Conservation (phyloP, 1,140 invertebrate species). For the Sarcophaga bullata region DNA sequence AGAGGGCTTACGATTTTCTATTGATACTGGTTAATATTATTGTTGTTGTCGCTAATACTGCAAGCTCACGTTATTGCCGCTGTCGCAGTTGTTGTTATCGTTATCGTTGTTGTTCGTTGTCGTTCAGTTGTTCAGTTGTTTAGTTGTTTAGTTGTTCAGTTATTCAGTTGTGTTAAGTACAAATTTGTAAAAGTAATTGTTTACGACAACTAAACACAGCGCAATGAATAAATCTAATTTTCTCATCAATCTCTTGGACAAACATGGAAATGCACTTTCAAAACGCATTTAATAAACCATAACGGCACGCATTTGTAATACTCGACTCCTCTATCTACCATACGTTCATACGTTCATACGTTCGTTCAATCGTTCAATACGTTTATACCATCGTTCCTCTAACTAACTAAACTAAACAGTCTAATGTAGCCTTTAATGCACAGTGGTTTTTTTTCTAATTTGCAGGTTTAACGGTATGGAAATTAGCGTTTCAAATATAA, state of each 20-base stretch:
- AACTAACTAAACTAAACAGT: no score
- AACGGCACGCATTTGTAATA: constrained; percentile 42
- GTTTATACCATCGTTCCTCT: no score
- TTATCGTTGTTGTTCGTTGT: no score
- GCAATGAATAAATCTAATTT: constrained; percentile 64
- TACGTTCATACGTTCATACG: no score
- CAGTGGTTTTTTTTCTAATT: no score
- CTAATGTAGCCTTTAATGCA: no score
- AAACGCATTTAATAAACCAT: constrained; percentile 52
- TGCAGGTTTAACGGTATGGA: no score
- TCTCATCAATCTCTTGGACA: constrained; percentile 64
- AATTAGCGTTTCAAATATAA: no score
- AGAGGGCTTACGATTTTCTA: no score
- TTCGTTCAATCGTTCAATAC: no score
- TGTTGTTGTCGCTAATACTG: no score
- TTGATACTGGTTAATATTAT: no score
- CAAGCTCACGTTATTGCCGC: not conserved
- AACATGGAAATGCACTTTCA: constrained; percentile 66
- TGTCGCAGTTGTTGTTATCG: not conserved
- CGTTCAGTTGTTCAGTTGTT: constrained; percentile 30
- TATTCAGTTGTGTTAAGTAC: constrained; percentile 34
- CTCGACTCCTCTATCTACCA: not conserved
- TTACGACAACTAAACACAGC: constrained; percentile 42
- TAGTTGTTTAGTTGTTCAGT: not conserved
- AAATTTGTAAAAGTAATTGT: constrained; percentile 42